A percentile compares a stretch with the other conserved stretches of the same genome.
phyloP scores from a whole-genome alignment of 2,797 vertebrate species.

The Prionace glauca region DNA sequence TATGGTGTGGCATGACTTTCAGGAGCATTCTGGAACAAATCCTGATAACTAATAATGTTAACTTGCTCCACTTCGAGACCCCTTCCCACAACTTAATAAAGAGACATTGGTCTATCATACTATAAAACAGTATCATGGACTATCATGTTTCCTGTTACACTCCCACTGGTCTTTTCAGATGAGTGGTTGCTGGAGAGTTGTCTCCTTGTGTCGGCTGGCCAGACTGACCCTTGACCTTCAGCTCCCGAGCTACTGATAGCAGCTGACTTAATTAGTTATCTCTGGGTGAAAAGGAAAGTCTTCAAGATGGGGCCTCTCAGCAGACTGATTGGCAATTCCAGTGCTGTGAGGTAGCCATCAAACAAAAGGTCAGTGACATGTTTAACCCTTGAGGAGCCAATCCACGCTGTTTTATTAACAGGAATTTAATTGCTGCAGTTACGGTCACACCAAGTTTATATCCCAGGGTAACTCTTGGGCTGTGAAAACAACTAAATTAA shows the following conservation, averaged over 20 bases:
- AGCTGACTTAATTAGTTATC: constrained; percentile 28
- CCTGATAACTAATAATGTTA: neutral
- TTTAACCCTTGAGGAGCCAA: constrained; percentile 1
- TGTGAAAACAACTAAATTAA: constrained; percentile 33
- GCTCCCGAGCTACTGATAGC: neutral
- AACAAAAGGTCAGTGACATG: constrained; percentile 16
- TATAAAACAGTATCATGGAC: constrained; percentile 13
- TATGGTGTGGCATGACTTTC: neutral
- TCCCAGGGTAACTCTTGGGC: neutral
- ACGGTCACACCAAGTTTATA: constrained; percentile 31
- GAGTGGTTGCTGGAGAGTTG: constrained; percentile 9
- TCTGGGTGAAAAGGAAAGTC: constrained; percentile 31
- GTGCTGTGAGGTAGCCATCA: constrained; percentile 6
- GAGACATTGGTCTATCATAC: neutral
- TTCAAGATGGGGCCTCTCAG: neutral
- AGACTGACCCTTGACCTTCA: constrained; percentile 48
- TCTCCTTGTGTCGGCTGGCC: constrained; percentile 42
- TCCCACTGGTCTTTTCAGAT: constrained; percentile 24
- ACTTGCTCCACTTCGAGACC: neutral
- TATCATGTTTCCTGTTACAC: constrained; percentile 8
- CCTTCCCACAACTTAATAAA: neutral
- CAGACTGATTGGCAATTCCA: constrained; percentile 29
- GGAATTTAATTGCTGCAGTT: constrained; percentile 34
- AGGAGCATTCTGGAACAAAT: neutral
- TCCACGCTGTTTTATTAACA: constrained; percentile 34